These are phyloP conservation scores for Chaenodraco wilsoni DNA, from an alignment of 2,797 vertebrate species.

Conservation along the genomic window DNA sequence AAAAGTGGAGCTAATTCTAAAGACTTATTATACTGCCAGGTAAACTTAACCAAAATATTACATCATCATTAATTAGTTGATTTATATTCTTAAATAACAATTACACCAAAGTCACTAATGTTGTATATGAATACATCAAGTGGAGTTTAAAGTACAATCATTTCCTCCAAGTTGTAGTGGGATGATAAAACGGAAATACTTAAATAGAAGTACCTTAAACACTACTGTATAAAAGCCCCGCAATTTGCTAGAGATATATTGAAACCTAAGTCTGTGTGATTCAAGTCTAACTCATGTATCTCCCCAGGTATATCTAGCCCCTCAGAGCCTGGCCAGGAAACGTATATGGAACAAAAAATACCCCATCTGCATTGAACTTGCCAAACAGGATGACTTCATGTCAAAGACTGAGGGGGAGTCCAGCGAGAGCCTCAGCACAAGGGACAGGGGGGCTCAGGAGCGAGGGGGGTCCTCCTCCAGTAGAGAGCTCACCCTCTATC, in stretches of 20 bases:
- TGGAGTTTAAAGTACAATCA: too few relatives aligned
- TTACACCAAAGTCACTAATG: too few relatives aligned
- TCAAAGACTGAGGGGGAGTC: conserved; percentile 87
- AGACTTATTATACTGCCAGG: too few relatives aligned
- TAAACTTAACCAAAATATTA: too few relatives aligned
- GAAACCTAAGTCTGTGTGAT: neutral
- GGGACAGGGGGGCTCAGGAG: conserved; percentile 66
- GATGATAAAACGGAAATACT: too few relatives aligned
- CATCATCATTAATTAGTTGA: too few relatives aligned
- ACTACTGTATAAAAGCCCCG: neutral
- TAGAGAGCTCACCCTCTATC: conserved; percentile 89
- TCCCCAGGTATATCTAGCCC: conserved; percentile 90
- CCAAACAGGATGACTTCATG: conserved; percentile 94
- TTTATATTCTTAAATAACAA: too few relatives aligned
- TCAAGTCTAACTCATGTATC: neutral
- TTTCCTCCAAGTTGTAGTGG: too few relatives aligned
- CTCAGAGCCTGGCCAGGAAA: conserved; percentile 92
- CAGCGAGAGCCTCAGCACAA: conserved; percentile 46
- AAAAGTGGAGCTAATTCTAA: too few relatives aligned
- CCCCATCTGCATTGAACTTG: conserved; percentile 93
- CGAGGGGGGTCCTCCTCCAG: conserved; percentile 62
- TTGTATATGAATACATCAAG: too few relatives aligned
- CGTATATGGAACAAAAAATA: conserved; percentile 98
- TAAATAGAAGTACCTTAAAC: too few relatives aligned
- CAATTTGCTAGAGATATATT: neutral